Conservation (phyloP, 1,140 invertebrate species). For the Drosophila carrolli region DNA sequence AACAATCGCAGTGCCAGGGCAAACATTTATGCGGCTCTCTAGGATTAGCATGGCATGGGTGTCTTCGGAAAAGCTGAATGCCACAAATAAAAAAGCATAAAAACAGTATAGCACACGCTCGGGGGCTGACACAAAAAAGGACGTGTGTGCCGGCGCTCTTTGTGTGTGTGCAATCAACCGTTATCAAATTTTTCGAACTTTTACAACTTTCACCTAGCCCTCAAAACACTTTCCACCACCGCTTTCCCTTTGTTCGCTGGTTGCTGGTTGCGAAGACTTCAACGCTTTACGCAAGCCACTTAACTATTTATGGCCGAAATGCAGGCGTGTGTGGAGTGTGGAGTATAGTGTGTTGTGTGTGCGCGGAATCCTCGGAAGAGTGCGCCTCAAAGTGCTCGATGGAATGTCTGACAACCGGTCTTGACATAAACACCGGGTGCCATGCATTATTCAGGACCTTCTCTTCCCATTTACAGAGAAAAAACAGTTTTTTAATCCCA, state of each 20-base stretch:
- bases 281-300: constrained; percentile 53
- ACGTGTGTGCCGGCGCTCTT: constrained; percentile 10
- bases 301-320: constrained; percentile 50
- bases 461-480: not conserved
- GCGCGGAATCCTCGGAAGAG: constrained; percentile 1
- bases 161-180: constrained; percentile 62
- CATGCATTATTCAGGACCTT: constrained; percentile 34
- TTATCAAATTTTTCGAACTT: constrained; percentile 63
- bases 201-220: constrained; percentile 56
- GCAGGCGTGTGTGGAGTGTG: not conserved
- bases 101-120: constrained; percentile 32
- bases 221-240: not conserved
- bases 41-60: constrained; percentile 60
- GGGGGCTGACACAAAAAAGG: constrained; percentile 33
- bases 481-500: not conserved
- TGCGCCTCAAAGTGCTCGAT: constrained; percentile 29
- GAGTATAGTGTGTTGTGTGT: not conserved
- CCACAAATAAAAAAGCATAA: constrained; percentile 30
- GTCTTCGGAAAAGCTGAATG: constrained; percentile 19
- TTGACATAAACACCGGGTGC: constrained; percentile 50
- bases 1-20: constrained; percentile 50
- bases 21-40: constrained; percentile 71
- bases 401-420: constrained; percentile 35
- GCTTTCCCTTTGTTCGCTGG: constrained; percentile 10
- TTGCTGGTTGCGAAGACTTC: constrained; percentile 28